These are phyloP conservation scores for Zaprionus vittiger DNA, from an alignment of 1,140 invertebrate species.

Conservation along the genomic window DNA sequence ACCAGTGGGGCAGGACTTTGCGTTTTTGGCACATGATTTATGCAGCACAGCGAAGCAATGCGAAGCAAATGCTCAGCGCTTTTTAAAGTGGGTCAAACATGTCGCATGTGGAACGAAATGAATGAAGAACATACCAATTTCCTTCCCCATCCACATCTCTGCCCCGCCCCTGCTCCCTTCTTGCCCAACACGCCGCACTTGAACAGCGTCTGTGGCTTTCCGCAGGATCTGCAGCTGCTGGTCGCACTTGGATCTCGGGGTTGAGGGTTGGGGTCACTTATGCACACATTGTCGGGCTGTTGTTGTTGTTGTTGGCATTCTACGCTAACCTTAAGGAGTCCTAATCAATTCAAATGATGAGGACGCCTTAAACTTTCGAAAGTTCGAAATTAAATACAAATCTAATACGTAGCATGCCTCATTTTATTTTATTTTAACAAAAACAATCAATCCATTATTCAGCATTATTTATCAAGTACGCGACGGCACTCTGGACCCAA, in stretches of 20 bases:
- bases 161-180: not conserved
- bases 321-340: too few relatives aligned
- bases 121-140: not conserved
- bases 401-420: too few relatives aligned
- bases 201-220: not conserved
- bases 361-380: too few relatives aligned
- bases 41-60: constrained; percentile 54
- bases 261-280: constrained; percentile 1
- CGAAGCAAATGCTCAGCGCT: constrained; percentile 36
- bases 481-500: too few relatives aligned
- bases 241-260: not conserved
- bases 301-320: constrained; percentile 13
- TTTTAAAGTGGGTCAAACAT: constrained; percentile 60
- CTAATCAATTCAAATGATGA: too few relatives aligned
- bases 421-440: too few relatives aligned
- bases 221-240: not conserved
- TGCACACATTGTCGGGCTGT: constrained; percentile 14
- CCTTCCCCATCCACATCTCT: not conserved
- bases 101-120: constrained; percentile 26
- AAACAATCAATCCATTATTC: too few relatives aligned
- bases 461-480: too few relatives aligned
- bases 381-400: too few relatives aligned
- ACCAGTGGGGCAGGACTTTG: constrained; percentile 60
- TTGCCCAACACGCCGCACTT: not conserved
- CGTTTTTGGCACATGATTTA: constrained; percentile 78